Base-by-base conservation (phyloP, 2,113 vertebrate species). In the Epinephelus fuscoguttatus region DNA sequence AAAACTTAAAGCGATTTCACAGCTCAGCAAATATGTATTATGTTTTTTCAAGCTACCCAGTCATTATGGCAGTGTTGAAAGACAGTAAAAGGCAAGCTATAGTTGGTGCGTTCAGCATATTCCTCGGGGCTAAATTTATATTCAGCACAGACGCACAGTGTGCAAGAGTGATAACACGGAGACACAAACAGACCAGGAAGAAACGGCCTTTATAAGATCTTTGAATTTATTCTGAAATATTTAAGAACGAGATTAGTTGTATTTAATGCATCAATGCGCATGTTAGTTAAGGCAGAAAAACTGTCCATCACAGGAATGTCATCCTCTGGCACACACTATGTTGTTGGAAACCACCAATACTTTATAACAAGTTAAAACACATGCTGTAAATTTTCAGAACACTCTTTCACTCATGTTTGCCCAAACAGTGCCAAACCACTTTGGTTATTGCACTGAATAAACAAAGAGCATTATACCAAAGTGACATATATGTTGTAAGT, bases 21-120 rank as follows among this genome's bases (percentile, higher is more conserved):
- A 91, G 86, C 79, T 85, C 86, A 81, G 78, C 82, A 88, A 91
- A 88, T 88, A 78, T 72, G 72, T 18, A 78, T 88, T 63, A 53
- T 81, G 57, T 69, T 82, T 89, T 88, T 88, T 71, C 30, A 84
- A 42, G 77, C 72, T 88, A 81, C 75, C 66, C 66, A 72, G 80
- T 91, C 80, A 88, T 91, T 92, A 90, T 56, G 78, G 70, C 42
- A 59, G 73, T 21, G 86, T 18, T 92, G 86, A 93, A 88, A 86
- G 87, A 87, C 78, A 76, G 61, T 84, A 68, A 89, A 87, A 84
- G 69, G 70, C 7, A 2, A 86, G 70, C 82, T 90, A 55, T 77
- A 78, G 87, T 84, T 84, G 62, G 83, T 80, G 84, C 19, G 19
- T 87, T 79, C 77, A 86, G 78, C 75, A 79, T 81, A 72, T 87